Base-by-base conservation (phyloP, 2,797 vertebrate species). In the Meriones psammophilus region DNA sequence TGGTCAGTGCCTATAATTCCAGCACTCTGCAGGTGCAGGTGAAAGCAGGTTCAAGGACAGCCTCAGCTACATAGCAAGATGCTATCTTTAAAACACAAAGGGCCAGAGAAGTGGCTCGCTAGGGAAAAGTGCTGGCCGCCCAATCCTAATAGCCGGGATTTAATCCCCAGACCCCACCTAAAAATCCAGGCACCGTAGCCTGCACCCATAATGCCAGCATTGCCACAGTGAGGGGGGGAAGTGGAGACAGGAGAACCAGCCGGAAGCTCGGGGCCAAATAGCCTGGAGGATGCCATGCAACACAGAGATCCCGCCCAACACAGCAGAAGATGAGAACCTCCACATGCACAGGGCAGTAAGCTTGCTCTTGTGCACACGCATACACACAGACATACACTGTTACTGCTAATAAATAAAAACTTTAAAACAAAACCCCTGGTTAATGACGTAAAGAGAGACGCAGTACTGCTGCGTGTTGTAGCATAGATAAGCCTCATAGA, bases 181-280 rank as follows among this genome's bases (percentile, higher is more conserved):
- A 56, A 56, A 79, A 56, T 26, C 17, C n/a, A 36, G 20, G 36
- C 14, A 20, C 30, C 22, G 33, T 60, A 8, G n/a, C n/a, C 36
- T 4, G 56, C 0, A 2, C 24, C 42, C 1, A 2, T 36, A 60
- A 58, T 58, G 30, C 33, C 54, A 7, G 33, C 4, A 2, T 56
- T 80, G 8, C 54, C n/a, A 24, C 1, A 13, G 78, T 9, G n/a
- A 80, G 30, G 5, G 0, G 0, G 20, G n/a, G 54, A 24, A 33
- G n/a, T 22, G 33, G 54, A 80, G 56, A 36, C 77, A n/a, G 3
- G 17, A 30, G 46, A 56, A 17, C 17, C 8, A 33, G 8, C 46
- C 17, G 74, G 28, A 56, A 56, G 50, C 30, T 78, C 8, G 33
- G 76, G 30, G 28, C 28, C 46, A 54, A 5, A 8, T 8, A 54